Evolutionary conservation across 2,113 vertebrate genomes (phyloP), one percentile per base, ranked within the genome.

Genomic region (Nothocercus nigrocapillus): DNA sequence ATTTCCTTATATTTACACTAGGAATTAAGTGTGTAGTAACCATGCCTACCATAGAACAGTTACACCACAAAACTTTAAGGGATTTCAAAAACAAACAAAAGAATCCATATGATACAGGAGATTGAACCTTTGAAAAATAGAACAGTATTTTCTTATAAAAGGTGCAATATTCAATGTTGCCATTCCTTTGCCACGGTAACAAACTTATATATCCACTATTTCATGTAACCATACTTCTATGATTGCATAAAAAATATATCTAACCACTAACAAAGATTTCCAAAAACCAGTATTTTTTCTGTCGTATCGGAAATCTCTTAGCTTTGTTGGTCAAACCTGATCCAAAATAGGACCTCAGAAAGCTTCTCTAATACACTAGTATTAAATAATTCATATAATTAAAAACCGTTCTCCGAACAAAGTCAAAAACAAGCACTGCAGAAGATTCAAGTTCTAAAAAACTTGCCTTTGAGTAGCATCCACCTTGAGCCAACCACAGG

Each of bases 81-180:
- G 77, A 89, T 68, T 84, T 87, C 44, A 80, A 95, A 85, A 25
- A 81, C 42, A 95, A 96, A 88, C 47, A 74, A 67, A 85, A 89
- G 75, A 93, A 83, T n/a, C 28, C 38, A 69, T 21, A 78, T 4
- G 13, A 74, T 34, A 83, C 17, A 83, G 38, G 45, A 93, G 61
- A 78, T 0, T 27, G 47, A 68, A 64, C 7, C 19, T 61, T 18
- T 75, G 38, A 77, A 83, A 91, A 70, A 2, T 28, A 90, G 47
- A 24, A 32, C 11, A 58, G 15, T 59, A 44, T 91, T 92, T 75
- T 90, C 38, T 32, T 85, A 78, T 4, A 8, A 17, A 68, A 93
- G 51, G 73, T 63, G 88, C 22, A 85, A 72, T 10, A 82, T 20
- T 67, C 56, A 77, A 2, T 56, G 68, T 54, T 85, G 81, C 72